Base-by-base conservation (phyloP, 2,888 invertebrate genomes). In the Selenia dentaria region DNA sequence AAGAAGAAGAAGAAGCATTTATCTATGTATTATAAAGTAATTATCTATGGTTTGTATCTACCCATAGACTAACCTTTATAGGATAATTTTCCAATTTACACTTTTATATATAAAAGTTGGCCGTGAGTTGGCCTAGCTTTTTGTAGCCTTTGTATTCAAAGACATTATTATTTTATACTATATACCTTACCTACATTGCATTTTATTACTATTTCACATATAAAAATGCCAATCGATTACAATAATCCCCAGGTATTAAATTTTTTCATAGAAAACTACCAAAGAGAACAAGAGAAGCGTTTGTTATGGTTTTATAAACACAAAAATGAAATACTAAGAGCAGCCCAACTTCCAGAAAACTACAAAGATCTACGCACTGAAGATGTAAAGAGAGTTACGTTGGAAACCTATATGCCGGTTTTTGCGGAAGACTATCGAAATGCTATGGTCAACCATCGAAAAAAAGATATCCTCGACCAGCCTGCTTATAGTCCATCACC, bases 301-400 rank as follows among this genome's bases (percentile, higher is more conserved):
- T 36, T 56, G 18, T 11, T 28, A 14, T 64, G 66, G 66, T 66
- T 66, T 38, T 39, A 39, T 6, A 59, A 51, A 9, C 51, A 59
- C 31, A 25, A 41, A 32, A 37, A 48, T 1, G 39, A 39, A 46
- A 29, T 59, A 10, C 12, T 27, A 18, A 27, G 38, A 25, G 24
- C 29, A 1, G 41, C 46, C 28, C 8, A 27, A n/a, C 39, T 50
- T 24, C 38, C 43, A 5, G 24, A 38, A 29, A 28, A 31, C 8
- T 43, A 32, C 22, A 47, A 37, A 22, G 43, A 43, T 6, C 25
- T 53, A 22, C 12, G 25, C 6, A 38, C 24, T 6, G 10, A 11
- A 18, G 53, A 54, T 6, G 37, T 59, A 3, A 9, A 5, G 10
- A 52, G 32, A 22, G 9, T 13, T 16, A 3, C 33, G 0, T 2